These are phyloP conservation scores for Seriola quinqueradiata DNA, from an alignment of 2,113 vertebrate species.

Conservation along the genomic window DNA sequence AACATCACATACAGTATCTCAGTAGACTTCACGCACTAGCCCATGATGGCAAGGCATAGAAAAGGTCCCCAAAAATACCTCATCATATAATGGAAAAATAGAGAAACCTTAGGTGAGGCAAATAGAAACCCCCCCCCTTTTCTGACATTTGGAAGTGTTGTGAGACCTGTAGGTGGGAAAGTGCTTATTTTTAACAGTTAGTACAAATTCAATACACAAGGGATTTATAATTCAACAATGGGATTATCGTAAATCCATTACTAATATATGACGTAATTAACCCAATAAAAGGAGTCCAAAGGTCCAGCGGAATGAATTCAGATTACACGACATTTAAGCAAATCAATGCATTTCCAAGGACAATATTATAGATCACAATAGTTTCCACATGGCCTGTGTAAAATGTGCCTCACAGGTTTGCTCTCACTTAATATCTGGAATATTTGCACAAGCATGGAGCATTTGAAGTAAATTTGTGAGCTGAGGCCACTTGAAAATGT, in stretches of 20 bases:
- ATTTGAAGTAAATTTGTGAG: no score
- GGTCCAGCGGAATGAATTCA: neutral
- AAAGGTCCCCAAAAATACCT: no score
- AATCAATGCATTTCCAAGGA: constrained; percentile 6
- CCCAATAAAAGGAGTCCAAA: constrained; percentile 19
- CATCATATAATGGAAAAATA: no score
- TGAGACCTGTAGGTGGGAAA: neutral
- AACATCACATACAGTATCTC: no score
- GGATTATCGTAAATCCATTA: neutral
- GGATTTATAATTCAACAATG: neutral
- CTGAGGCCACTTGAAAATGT: no score
- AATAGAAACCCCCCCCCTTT: neutral
- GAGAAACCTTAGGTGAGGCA: neutral
- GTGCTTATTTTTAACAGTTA: constrained; percentile 10
- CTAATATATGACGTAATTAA: constrained; percentile 8
- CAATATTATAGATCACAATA: constrained; percentile 3
- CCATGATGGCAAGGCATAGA: no score
- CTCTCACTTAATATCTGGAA: no score
- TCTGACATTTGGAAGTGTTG: no score
- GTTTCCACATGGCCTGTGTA: neutral
- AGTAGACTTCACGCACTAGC: no score
- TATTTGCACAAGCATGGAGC: no score
- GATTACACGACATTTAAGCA: neutral
- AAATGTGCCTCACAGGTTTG: neutral
- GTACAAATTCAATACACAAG: constrained; percentile 2